Conservation (phyloP, 2,797 vertebrate species). For the Anguilla anguilla region DNA sequence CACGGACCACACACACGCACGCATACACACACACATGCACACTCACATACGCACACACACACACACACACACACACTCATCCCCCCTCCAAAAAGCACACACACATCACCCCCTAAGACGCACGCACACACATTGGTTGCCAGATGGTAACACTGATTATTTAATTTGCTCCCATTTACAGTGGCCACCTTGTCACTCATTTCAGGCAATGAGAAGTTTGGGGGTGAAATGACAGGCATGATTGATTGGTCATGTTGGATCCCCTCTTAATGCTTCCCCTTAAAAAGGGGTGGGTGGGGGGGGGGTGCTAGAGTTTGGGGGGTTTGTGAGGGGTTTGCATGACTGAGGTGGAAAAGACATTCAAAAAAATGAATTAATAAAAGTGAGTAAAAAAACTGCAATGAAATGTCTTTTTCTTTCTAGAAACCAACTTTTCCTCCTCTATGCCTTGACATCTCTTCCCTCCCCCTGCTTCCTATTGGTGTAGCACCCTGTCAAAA, state of each 20-base stretch:
- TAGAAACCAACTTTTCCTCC: not conserved
- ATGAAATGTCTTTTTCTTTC: not conserved
- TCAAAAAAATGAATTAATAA: no score
- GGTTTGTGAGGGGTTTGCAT: no score
- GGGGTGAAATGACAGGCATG: not conserved
- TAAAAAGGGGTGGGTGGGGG: not conserved
- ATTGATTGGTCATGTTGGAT: not conserved
- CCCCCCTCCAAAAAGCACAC: not conserved
- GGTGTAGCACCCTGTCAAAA: no score
- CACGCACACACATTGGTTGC: not conserved
- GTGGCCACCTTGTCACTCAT: not conserved
- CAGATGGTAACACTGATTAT: conserved; percentile 1
- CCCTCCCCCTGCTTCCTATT: not conserved
- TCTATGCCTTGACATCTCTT: not conserved
- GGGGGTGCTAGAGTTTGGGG: not conserved
- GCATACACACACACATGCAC: not conserved
- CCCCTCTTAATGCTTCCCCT: not conserved
- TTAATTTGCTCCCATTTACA: not conserved
- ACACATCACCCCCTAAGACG: not conserved
- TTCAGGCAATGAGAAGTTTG: not conserved
- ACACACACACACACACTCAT: not conserved
- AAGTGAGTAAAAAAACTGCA: no score
- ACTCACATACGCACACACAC: not conserved
- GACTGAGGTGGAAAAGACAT: no score
- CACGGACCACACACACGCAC: not conserved